Evolutionary conservation across 2,888 invertebrate species (phyloP).

Genomic region (Notocelia uddmanniana): DNA sequence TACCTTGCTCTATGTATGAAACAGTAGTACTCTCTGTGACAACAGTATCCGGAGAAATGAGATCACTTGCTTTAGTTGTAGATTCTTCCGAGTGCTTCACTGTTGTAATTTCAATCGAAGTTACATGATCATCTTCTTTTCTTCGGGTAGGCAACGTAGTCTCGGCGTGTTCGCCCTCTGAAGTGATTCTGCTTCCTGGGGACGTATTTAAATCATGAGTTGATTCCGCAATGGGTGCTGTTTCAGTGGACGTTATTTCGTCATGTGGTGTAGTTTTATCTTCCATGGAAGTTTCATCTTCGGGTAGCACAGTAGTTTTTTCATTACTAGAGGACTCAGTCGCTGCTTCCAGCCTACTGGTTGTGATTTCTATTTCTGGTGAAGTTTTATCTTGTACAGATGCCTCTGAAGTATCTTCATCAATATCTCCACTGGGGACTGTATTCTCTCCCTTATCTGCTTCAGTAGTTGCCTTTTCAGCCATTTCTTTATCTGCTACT

Average conservation of each 20-base stretch:
- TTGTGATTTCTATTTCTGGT: conserved; percentile 43
- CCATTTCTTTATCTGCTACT: conserved; percentile 10
- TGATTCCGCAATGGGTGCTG: conserved; percentile 30
- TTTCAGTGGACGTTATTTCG: conserved; percentile 8
- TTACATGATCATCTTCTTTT: conserved; percentile 51
- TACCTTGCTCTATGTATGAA: conserved; percentile 41
- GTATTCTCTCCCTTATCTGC: conserved; percentile 69
- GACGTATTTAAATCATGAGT: conserved; percentile 38
- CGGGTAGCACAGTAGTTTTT: conserved; percentile 37
- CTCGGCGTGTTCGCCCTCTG: conserved; percentile 51
- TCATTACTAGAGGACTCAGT: conserved; percentile 25
- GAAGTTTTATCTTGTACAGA: conserved; percentile 50
- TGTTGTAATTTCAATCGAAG: conserved; percentile 48
- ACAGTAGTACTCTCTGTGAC: conserved; percentile 46
- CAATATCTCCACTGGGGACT: conserved; percentile 60
- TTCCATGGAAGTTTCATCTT: conserved; percentile 23
- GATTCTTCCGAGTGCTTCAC: conserved; percentile 46
- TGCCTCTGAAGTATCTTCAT: conserved; percentile 55
- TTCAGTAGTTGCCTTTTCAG: conserved; percentile 54
- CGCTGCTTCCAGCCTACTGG: conserved; percentile 41
- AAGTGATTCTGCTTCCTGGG: conserved; percentile 46
- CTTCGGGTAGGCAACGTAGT: conserved; percentile 54
- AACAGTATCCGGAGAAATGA: conserved; percentile 34
- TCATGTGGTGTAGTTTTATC: conserved; percentile 32
- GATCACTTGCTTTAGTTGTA: conserved; percentile 41